A percentile compares a stretch with the other conserved stretches of the same genome.
phyloP scores from a whole-genome alignment of 2,888 invertebrate genomes.

The Oligia latruncula region DNA sequence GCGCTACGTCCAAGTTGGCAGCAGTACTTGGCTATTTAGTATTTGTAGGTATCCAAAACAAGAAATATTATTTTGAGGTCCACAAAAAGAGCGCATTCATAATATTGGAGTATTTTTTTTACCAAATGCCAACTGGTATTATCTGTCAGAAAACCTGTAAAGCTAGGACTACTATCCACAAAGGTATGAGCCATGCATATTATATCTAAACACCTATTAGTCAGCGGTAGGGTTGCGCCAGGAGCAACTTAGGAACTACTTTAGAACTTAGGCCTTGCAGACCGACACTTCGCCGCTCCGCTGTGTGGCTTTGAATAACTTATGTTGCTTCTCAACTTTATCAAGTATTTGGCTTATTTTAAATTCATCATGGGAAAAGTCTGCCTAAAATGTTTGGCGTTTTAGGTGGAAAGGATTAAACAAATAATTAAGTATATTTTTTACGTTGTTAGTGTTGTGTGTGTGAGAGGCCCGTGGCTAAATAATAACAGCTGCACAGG shows the following conservation, averaged over 20 bases:
- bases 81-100: not conserved
- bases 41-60: not conserved
- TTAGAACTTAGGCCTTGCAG: slow-evolving; percentile 54
- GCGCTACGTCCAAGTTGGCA: not conserved
- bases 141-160: not conserved
- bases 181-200: slow-evolving; percentile 35
- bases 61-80: not conserved
- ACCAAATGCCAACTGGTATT: not conserved
- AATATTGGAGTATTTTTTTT: not conserved
- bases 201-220: slow-evolving; percentile 48
- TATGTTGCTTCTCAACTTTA: slow-evolving; percentile 48
- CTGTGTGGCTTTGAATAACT: slow-evolving; percentile 58
- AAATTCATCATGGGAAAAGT: slow-evolving; percentile 24
- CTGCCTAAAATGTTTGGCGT: slow-evolving; percentile 1
- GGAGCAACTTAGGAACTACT: slow-evolving; percentile 55
- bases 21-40: not conserved
- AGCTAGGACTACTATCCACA: not conserved
- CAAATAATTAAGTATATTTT: not conserved
- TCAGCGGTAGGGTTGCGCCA: slow-evolving; percentile 31
- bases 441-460: not conserved
- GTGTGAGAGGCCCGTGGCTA: not conserved
- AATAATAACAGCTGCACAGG: too few relatives aligned
- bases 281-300: slow-evolving; percentile 37
- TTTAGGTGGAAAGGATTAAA: not conserved
- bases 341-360: slow-evolving; percentile 40